Base-by-base conservation (phyloP, 2,113 vertebrate species). In the Eidolon helvum region DNA sequence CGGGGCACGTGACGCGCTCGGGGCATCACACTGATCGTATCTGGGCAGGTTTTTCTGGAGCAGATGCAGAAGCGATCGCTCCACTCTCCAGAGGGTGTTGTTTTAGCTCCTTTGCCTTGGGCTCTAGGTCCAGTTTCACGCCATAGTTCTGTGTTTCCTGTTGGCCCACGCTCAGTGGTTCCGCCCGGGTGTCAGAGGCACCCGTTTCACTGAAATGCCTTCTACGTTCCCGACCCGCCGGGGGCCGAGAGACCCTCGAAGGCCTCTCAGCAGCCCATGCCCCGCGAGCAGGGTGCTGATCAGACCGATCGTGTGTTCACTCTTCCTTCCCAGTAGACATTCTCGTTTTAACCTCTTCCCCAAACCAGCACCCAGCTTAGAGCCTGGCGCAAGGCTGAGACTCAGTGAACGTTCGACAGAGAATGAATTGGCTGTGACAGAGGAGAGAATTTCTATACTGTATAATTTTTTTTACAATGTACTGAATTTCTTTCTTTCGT, bases 1-100 rank as follows among this genome's bases (percentile, higher is more conserved):
- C 24, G 57, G 28, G 63, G 22, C 61, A 50, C 40, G 57, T 69
- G 40, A 28, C 16, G 9, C 26, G 89, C 84, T 77, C 30, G 40
- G 69, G 22, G 15, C 18, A 48, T 95, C 61, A 48, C 18, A 28
- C 75, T 85, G 53, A 84, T 91, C 65, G 26, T 30, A 50, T 19
- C 86, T 84, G 55, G 88, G 53, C 87, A 87, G 77, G n/a, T 55
- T 59, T 91, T 65, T 91, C 63, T 88, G 57, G 69, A 61, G n/a
- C 55, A 93, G 75, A 61, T 84, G 87, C 48, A 78, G 69, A 74
- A 72, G 57, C 38, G 21, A 48, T 63, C 24, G 9, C 14, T 10
- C 24, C 12, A 4, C 43, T 68, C 69, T 91, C 40, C 63, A 74
- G 43, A 43, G 48, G 7, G 1, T 21, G 9, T 85, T 50, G 16